phyloP scores from a whole-genome alignment of 2,888 invertebrate genomes.

The Caprella mutica region DNA sequence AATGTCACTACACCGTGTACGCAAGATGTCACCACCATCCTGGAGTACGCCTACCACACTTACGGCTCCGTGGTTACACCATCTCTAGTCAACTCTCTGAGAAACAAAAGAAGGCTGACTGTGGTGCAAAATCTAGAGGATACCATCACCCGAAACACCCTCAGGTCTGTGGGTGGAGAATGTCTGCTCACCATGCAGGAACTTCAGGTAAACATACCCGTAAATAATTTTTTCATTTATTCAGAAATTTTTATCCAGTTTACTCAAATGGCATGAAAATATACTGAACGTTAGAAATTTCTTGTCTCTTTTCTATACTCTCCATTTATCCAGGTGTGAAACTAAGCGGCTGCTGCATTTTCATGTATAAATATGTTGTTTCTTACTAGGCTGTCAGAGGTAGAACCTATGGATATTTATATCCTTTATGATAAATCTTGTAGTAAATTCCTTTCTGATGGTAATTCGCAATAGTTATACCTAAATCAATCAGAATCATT shows the following conservation, averaged over 20 bases:
- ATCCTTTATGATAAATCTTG: no score
- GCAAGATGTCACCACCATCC: constrained; percentile 61
- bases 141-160: constrained; percentile 61
- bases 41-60: constrained; percentile 71
- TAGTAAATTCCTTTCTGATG: no score
- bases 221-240: background rate
- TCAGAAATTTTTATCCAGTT: background rate
- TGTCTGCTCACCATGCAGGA: constrained; percentile 54
- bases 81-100: constrained; percentile 73
- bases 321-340: no score
- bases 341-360: no score
- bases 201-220: constrained; percentile 45
- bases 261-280: background rate
- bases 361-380: no score
- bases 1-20: constrained; percentile 4
- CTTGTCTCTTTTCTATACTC: background rate
- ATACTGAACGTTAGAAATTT: no score
- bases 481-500: no score
- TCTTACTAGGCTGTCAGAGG: no score
- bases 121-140: constrained; percentile 90
- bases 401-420: no score
- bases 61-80: constrained; percentile 56
- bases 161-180: constrained; percentile 65
- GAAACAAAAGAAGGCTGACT: constrained; percentile 77
- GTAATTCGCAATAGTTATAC: no score